phyloP scores from a whole-genome alignment of 2,113 vertebrate species.

The Charadrius vociferus region DNA sequence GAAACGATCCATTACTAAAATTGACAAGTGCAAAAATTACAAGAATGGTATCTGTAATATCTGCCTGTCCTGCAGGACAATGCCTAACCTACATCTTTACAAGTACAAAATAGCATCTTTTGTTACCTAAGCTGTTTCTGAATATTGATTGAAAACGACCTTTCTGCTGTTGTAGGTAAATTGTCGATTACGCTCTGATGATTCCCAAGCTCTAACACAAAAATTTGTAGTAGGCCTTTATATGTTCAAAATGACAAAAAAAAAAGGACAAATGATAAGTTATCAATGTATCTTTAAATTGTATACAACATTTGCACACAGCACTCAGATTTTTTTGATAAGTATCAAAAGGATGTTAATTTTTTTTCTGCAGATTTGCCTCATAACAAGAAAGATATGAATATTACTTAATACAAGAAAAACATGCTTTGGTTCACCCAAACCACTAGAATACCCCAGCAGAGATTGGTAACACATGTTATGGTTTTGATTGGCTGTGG shows the following conservation, averaged over 20 bases:
- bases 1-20: neutral
- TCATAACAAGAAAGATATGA: neutral
- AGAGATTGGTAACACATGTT: neutral
- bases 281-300: neutral
- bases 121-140: neutral
- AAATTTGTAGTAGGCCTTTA: neutral
- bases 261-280: neutral
- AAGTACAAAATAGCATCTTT: neutral
- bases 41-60: fast-evolving
- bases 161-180: neutral
- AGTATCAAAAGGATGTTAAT: neutral
- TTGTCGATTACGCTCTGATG: neutral
- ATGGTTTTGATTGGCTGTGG: neutral
- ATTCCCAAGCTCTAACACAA: neutral
- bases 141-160: neutral
- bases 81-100: neutral
- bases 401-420: neutral
- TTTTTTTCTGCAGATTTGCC: neutral
- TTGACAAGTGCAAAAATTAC: neutral
- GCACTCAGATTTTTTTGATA: neutral
- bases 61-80: neutral
- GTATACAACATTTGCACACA: neutral
- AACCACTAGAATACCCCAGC: neutral
- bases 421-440: neutral
- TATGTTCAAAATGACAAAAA: neutral